Percentiles rank a stretch among this genome's conserved stretches.
Evolutionary conservation across 1,140 invertebrate species (phyloP).

Genomic region (Drosophila quadrilineata): DNA sequence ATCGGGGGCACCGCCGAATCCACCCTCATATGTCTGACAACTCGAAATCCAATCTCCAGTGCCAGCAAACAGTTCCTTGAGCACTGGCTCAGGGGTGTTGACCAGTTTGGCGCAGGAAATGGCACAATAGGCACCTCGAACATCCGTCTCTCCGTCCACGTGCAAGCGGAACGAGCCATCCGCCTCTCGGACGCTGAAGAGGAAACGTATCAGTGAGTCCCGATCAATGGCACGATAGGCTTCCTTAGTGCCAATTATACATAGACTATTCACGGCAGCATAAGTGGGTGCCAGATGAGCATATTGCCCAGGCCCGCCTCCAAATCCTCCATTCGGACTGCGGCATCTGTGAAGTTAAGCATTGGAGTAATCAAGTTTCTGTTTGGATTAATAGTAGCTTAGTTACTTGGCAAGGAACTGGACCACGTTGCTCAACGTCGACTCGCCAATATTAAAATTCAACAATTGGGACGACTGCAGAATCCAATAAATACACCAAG

Average conservation of each 20-base stretch:
- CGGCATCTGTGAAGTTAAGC: conserved; percentile 86
- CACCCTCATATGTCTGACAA: conserved; percentile 99
- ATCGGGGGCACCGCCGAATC: conserved; percentile 96
- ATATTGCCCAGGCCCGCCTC: conserved; percentile 94
- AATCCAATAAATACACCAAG: conserved; percentile 98
- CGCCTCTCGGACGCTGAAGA: conserved; percentile 88
- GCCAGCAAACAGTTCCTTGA: conserved; percentile 89
- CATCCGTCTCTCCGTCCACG: conserved; percentile 96
- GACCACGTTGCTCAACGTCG: conserved; percentile 86
- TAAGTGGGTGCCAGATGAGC: conserved; percentile 98
- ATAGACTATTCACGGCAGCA: conserved; percentile 96
- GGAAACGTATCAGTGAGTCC: conserved; percentile 87
- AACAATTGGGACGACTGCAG: conserved; percentile 93
- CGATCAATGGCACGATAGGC: conserved; percentile 94
- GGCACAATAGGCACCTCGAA: conserved; percentile 97
- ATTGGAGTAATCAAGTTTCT: background rate
- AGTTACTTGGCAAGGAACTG: conserved; percentile 84
- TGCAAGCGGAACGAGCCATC: conserved; percentile 97
- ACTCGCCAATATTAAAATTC: conserved; percentile 86
- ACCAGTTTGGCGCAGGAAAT: conserved; percentile 92
- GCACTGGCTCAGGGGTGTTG: conserved; percentile 86
- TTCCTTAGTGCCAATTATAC: conserved; percentile 92
- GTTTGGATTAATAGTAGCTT: background rate
- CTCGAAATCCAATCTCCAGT: conserved; percentile 95
- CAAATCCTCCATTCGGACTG: conserved; percentile 92